Evolutionary conservation across 2,113 vertebrate species (phyloP), one percentile per base, ranked within the genome.

Genomic region (Hydrochoerus hydrochaeris): DNA sequence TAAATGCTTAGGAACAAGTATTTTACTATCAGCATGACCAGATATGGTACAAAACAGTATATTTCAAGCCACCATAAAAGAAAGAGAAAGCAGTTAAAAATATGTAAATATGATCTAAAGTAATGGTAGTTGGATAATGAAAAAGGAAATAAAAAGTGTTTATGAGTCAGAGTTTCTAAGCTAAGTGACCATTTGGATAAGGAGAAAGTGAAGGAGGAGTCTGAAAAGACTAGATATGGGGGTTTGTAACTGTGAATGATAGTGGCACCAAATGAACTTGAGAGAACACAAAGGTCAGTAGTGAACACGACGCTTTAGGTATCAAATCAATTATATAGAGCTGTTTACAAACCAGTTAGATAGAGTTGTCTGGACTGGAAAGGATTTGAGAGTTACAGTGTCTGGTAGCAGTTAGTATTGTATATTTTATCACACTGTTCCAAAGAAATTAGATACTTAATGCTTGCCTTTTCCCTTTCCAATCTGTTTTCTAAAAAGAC

Each of bases 11-110:
- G 12, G 81, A 0, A 69, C 62, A 0, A 49, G 90, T 1, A 0
- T 69, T 0, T 28, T 97, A 3, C 17, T 10, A 38, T 0, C 94
- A 96, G 73, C 96, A 97, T 98, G 96, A 96, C 82, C 73, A 30
- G 95, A 97, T 0, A 78, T 96, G 0, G 2, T 96, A 1, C 95
- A 95, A 71, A 91, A 98, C 73, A 26, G 67, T 0, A 98, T 57
- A 12, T 97, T 96, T 91, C 97, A 8, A 97, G 92, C 3, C 96
- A 97, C 38, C 80, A 95, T 60, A 97, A 67, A 67, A 58, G 14
- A 63, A 30, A 38, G 30, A 30, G 17, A 52, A 92, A 90, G 11
- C 9, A 85, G 41, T 32, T 91, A 19, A 94, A 88, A 93, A 75
- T 96, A 46, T 52, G 26, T 69, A 82, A 93, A 91, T 88, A 26